Evolutionary conservation across 2,888 invertebrate genomes (phyloP).

Genomic region (Helicoverpa assulta): DNA sequence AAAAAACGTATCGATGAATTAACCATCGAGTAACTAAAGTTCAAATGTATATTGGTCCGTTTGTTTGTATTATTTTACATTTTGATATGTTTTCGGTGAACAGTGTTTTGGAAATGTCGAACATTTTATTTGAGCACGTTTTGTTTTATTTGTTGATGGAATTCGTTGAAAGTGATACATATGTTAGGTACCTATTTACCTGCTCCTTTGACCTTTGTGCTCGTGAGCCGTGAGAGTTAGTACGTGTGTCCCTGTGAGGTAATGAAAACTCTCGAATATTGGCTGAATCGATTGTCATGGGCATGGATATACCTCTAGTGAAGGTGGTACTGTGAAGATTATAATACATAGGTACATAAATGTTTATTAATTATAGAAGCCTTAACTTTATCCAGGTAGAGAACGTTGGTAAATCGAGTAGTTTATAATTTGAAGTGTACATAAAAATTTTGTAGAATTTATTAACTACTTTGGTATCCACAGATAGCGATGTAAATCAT

Average conservation of each 20-base stretch:
- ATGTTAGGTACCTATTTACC: not conserved
- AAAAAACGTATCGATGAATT: slow-evolving; percentile 66
- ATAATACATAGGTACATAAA: too few relatives aligned
- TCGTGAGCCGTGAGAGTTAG: not conserved
- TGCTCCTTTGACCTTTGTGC: not conserved
- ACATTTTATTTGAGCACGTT: slow-evolving; percentile 5
- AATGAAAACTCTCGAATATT: too few relatives aligned
- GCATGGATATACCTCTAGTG: too few relatives aligned
- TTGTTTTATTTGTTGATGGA: not conserved
- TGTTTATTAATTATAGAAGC: too few relatives aligned
- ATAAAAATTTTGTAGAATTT: too few relatives aligned
- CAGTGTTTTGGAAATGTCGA: not conserved
- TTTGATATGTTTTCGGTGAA: slow-evolving; percentile 1
- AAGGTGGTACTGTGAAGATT: too few relatives aligned
- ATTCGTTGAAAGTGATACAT: not conserved
- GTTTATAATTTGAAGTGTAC: too few relatives aligned
- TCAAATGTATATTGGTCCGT: slow-evolving; percentile 41
- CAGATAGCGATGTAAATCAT: too few relatives aligned
- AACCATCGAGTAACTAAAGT: slow-evolving; percentile 55
- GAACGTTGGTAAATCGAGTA: too few relatives aligned
- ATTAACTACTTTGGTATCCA: too few relatives aligned
- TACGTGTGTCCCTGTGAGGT: not conserved
- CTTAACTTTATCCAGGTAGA: too few relatives aligned
- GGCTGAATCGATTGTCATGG: too few relatives aligned
- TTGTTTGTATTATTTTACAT: slow-evolving; percentile 1